phyloP scores from a whole-genome alignment of 2,113 vertebrate species.

The Procapra przewalskii region DNA sequence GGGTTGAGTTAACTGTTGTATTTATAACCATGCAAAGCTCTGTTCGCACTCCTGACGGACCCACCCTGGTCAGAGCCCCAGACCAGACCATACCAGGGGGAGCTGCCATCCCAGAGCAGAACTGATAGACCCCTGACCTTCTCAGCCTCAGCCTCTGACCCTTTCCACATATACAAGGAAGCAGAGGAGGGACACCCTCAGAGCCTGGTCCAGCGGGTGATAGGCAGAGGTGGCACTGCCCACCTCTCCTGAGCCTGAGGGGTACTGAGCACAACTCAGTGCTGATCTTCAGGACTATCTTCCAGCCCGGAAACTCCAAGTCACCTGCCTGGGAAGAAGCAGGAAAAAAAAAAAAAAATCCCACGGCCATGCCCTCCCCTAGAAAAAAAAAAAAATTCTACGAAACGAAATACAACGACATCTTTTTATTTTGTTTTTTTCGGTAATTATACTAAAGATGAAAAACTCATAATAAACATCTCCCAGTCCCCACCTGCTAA shows the following conservation, averaged over 20 bases:
- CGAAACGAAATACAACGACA: constrained; percentile 98
- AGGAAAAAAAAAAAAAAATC: constrained; percentile 71
- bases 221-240: neutral
- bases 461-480: constrained; percentile 99
- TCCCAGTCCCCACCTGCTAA: constrained; percentile 99
- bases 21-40: neutral
- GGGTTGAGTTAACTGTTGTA: neutral
- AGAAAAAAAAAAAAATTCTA: constrained; percentile 85
- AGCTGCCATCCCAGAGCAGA: neutral
- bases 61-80: neutral
- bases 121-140: neutral
- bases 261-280: neutral
- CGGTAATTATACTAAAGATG: constrained; percentile 99
- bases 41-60: neutral
- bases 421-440: constrained; percentile 98
- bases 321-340: constrained; percentile 76
- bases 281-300: neutral
- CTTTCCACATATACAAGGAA: neutral
- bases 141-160: neutral
- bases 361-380: constrained; percentile 46
- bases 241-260: neutral
- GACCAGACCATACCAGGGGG: neutral
- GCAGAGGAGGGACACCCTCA: neutral
- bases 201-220: neutral
- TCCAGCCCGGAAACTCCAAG: neutral